Base-by-base conservation (phyloP, 2,797 vertebrate genomes). In the Bucorvus abyssinicus region DNA sequence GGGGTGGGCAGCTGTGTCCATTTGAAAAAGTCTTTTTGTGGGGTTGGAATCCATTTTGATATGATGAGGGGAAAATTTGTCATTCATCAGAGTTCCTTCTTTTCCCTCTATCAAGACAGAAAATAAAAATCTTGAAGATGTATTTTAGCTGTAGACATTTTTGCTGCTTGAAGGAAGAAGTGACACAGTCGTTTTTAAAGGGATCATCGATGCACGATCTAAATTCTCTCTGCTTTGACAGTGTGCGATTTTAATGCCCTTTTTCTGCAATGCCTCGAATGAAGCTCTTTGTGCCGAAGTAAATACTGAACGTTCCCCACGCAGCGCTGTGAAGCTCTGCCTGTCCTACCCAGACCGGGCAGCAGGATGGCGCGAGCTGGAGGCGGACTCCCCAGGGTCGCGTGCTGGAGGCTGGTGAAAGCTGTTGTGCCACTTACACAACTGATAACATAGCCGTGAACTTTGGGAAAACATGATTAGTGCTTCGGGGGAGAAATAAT, bases 191-290 rank as follows among this genome's bases (percentile, higher is more conserved):
- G 38, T 40, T 86, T 53, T 13, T 9, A 8, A 87, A 57, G 40
- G 23, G 12, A 9, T n/a, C 13, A 15, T 3, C 0, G 0, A 13
- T 2, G 9, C 14, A 2, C 0, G 0, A 20, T 47, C 44, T 15
- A 18, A 29, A 23, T 68, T 63, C 30, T 27, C 32, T 60, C 40
- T 68, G n/a, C 38, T 55, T 19, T 67, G 78, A 17, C 27, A 21
- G 12, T 3, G 7, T 21, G 20, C n/a, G 64, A 26, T 70, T 69
- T 38, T 47, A 52, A 15, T 13, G 55, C 24, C 55, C 18, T 36
- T 50, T 27, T 74, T 18, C 44, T 65, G 20, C 34, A 59, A 11
- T 26, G 9, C 27, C 45, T 12, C 19, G 40, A 22, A 11, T 49
- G 40, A 44, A 65, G 27, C 7, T 16, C 50, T 63, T 45, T 36